Conservation (phyloP, 2,888 invertebrate genomes). For the Pachymerium ferrugineum region DNA sequence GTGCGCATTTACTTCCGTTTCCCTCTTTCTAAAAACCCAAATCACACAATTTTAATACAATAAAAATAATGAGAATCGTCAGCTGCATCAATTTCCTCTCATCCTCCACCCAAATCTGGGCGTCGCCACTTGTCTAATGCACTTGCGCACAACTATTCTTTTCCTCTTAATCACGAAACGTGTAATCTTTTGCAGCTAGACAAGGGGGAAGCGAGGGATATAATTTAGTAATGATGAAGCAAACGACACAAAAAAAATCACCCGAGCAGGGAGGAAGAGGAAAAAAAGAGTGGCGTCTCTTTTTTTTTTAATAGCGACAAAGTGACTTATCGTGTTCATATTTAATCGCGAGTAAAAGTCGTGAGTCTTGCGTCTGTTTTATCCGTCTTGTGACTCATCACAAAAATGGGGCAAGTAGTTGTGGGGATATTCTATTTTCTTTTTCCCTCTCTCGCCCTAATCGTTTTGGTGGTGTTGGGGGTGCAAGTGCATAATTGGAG, state of each 20-base stretch:
- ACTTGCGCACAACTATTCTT: neutral
- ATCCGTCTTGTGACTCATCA: neutral
- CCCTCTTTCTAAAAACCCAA: too few species aligned
- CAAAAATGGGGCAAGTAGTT: neutral
- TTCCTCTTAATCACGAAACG: conserved; percentile 1
- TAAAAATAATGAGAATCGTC: neutral
- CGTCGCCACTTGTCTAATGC: neutral
- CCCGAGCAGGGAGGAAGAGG: too few species aligned
- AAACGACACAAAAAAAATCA: neutral
- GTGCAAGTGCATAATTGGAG: neutral
- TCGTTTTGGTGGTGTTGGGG: neutral
- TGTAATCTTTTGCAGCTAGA: neutral
- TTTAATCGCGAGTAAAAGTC: neutral
- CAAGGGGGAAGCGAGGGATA: conserved; percentile 3
- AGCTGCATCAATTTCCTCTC: neutral
- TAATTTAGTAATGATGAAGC: conserved; percentile 8
- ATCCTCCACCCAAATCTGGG: neutral
- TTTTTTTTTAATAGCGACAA: neutral
- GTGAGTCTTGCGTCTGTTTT: neutral
- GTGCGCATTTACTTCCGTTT: too few species aligned
- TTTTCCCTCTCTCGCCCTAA: neutral
- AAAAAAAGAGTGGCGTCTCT: neutral
- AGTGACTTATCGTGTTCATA: neutral
- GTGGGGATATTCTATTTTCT: too few species aligned
- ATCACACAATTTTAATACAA: too few species aligned